Conservation (phyloP, 1,140 invertebrate species). For the Magallana angulata region DNA sequence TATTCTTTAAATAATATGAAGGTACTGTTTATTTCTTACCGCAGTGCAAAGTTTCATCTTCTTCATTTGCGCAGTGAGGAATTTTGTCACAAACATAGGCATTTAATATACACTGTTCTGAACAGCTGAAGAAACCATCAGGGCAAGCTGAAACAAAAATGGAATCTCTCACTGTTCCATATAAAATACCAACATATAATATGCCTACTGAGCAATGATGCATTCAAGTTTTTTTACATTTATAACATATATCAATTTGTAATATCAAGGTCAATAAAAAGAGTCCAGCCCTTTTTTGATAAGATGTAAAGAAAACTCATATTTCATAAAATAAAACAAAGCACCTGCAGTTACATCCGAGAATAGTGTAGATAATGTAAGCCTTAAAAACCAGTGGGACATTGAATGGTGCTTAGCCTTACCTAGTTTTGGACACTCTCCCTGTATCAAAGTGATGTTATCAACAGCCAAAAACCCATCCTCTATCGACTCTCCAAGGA, state of each 20-base stretch:
- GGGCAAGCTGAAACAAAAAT: conserved; percentile 24
- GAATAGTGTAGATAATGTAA: no score
- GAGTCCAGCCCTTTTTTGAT: no score
- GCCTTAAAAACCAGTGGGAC: no score
- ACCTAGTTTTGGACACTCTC: conserved; percentile 38
- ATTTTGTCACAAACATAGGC: conserved; percentile 41
- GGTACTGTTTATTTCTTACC: conserved; percentile 14
- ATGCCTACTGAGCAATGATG: no score
- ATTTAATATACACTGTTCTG: conserved; percentile 7
- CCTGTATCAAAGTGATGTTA: conserved; percentile 6
- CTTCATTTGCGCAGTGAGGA: conserved; percentile 5
- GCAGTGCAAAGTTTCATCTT: conserved; percentile 35
- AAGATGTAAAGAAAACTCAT: no score
- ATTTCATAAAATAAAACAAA: no score
- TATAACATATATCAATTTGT: no score
- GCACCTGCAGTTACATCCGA: no score
- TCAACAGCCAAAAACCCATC: conserved; percentile 32
- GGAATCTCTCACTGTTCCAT: no score
- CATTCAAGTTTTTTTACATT: no score
- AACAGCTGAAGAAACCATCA: neutral
- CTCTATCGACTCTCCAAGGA: neutral
- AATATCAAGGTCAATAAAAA: no score
- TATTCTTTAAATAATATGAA: neutral
- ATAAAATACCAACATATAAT: no score
- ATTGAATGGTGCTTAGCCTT: neutral